Evolutionary conservation across 2,888 invertebrate genomes (phyloP), one percentile per base, ranked within the genome.

Genomic region (Apeira syringaria): DNA sequence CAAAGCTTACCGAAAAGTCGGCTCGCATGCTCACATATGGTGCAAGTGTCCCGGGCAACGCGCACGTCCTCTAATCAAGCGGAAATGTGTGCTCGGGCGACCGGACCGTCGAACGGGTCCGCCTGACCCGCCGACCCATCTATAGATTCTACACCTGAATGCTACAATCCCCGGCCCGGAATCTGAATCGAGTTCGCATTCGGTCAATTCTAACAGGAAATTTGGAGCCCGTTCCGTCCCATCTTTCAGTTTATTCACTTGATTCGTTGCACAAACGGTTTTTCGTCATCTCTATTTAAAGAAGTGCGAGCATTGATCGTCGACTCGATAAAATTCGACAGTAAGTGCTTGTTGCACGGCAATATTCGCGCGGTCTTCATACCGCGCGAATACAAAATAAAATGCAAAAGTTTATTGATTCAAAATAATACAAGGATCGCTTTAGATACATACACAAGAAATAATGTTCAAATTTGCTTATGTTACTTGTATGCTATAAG

Each of bases 51-150:
- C 71, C 71, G 59, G 54, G 68, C 64, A 68, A 74, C 77, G 79
- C 71, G 73, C 73, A 68, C 73, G 73, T 68, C 64, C 75, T 83
- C 81, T 86, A 87, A 87, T 88, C 88, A 86, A 83, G 80, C 79
- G 84, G 83, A 87, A 87, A 84, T 79, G 68, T 83, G 81, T 78
- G 78, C 80, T 83, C 67, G 70, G 71, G 66, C 74, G 75, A 62
- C 63, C 73, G 72, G 64, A 53, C 64, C 61, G 62, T 28, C 33
- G 13, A 53, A 57, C 47, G 47, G 47, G 51, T 47, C 40, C 47
- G 47, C 43, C 57, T 57, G 64, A 64, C 65, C 67, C 64, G 62
- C 48, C 68, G 56, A 60, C 62, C 68, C 66, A 65, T 56, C 65
- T 61, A 59, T 59, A 61, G 49, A 38, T 46, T 43, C 50, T 52